phyloP scores from a whole-genome alignment of 2,113 vertebrate species.

The Callochromis pleurospilus region DNA sequence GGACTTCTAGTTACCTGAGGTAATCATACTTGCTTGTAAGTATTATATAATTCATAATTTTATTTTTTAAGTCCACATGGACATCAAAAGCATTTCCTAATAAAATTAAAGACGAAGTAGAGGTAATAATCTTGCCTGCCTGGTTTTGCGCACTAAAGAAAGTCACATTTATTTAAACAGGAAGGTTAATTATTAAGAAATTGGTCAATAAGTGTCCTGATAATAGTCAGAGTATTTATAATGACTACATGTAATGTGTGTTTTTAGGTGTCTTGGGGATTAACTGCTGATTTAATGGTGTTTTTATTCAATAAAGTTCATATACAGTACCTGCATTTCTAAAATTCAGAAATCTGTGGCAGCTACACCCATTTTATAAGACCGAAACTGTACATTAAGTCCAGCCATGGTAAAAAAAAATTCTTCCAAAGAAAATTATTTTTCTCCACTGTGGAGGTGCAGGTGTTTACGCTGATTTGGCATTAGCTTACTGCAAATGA shows the following conservation, averaged over 20 bases:
- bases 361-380: background rate
- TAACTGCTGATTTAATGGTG: background rate
- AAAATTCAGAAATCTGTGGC: background rate
- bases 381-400: background rate
- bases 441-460: background rate
- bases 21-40: background rate
- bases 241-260: background rate
- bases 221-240: background rate
- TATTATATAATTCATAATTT: background rate
- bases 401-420: background rate
- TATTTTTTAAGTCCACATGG: background rate
- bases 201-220: background rate
- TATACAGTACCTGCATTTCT: background rate
- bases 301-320: background rate
- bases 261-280: background rate
- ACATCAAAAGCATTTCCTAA: background rate
- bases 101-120: background rate
- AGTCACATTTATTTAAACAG: background rate
- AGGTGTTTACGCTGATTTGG: background rate
- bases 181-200: constrained; percentile 10
- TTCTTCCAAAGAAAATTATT: background rate
- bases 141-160: background rate
- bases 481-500: constrained; percentile 28
- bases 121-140: background rate
- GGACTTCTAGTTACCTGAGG: background rate